These are phyloP conservation scores for Ptychadena robeensis DNA, from an alignment of 2,797 vertebrate species.

Conservation along the genomic window DNA sequence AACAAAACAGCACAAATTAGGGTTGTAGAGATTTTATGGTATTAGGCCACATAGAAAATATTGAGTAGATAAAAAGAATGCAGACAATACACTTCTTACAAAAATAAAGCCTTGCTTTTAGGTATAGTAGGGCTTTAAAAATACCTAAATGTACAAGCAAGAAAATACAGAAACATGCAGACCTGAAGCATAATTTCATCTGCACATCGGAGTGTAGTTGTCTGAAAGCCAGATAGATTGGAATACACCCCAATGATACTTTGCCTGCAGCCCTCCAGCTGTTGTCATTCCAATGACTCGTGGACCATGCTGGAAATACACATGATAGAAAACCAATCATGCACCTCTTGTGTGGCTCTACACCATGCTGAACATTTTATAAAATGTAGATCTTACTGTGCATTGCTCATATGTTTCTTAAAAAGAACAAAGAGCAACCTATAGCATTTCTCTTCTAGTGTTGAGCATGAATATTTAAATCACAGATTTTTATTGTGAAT, in stretches of 20 bases:
- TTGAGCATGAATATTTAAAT: too few species aligned
- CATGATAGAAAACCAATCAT: background rate
- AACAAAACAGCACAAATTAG: too few species aligned
- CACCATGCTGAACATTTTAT: background rate
- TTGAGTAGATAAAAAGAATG: background rate
- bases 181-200: background rate
- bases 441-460: too few species aligned
- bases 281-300: background rate
- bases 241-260: background rate
- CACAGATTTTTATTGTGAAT: too few species aligned
- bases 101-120: background rate
- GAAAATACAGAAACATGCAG: background rate
- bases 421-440: background rate
- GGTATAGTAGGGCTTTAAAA: background rate
- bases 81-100: background rate
- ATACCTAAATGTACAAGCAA: background rate
- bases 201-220: background rate
- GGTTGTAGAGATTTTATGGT: background rate
- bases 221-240: background rate
- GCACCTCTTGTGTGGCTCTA: background rate
- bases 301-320: background rate
- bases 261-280: slow-evolving; percentile 1
- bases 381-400: too few species aligned
- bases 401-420: background rate
- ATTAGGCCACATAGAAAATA: too few species aligned